Evolutionary conservation across 2,113 vertebrate genomes (phyloP).

Genomic region (Spheniscus mendiculus): DNA sequence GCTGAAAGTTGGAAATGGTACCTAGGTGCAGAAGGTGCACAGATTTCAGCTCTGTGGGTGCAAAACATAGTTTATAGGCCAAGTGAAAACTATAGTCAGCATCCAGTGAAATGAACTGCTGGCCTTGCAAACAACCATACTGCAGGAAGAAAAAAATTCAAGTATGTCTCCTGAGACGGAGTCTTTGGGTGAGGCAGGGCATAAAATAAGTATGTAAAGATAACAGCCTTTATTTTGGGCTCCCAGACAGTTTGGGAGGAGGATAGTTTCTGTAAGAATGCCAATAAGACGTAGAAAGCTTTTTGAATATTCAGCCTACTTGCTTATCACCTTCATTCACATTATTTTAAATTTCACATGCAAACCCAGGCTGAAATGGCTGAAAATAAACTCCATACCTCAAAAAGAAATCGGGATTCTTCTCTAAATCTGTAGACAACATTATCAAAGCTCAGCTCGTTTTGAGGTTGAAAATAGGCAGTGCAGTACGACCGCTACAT

Average conservation of each 20-base stretch:
- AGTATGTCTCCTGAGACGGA: not conserved
- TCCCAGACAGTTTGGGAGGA: not conserved
- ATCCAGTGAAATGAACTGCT: conserved; percentile 27
- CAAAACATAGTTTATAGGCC: conserved; percentile 40
- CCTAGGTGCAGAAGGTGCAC: conserved; percentile 36
- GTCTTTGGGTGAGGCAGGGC: not conserved
- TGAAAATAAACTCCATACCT: not conserved
- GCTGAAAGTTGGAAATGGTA: not conserved
- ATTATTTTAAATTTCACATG: not conserved
- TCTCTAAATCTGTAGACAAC: not conserved
- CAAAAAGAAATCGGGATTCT: not conserved
- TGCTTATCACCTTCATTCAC: not conserved
- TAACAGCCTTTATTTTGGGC: not conserved
- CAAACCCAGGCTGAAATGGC: not conserved
- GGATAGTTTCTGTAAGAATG: not conserved
- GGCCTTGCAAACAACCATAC: not conserved
- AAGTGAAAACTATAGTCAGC: conserved; percentile 43
- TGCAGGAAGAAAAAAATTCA: not conserved
- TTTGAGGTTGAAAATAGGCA: not conserved
- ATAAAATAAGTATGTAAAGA: not conserved
- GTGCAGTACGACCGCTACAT: not conserved
- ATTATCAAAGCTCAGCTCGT: not conserved
- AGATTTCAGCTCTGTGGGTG: conserved; percentile 61
- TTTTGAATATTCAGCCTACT: not conserved
- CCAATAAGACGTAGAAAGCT: not conserved